These are phyloP conservation scores for Belgica antarctica DNA, from an alignment of 2,888 invertebrate species.

Conservation along the genomic window DNA sequence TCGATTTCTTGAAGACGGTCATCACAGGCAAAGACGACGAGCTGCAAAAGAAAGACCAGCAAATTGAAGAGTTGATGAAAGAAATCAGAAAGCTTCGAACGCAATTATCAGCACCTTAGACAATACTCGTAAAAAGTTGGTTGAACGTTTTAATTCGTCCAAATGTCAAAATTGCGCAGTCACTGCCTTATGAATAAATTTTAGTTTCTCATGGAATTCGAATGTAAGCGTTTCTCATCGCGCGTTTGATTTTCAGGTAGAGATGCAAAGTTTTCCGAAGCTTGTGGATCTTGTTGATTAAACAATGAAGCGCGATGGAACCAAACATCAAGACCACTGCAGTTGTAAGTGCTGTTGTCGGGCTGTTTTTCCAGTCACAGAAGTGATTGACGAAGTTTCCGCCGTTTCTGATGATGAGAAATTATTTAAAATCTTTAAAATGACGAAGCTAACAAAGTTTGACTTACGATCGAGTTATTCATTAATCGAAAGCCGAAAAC, in stretches of 20 bases:
- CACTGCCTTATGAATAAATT: too few relatives aligned
- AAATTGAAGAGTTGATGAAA: background rate
- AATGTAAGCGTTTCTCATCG: too few relatives aligned
- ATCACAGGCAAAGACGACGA: background rate
- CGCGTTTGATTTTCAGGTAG: too few relatives aligned
- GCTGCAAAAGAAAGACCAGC: slow-evolving; percentile 7
- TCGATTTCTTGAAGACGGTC: background rate
- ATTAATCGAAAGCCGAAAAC: too few relatives aligned
- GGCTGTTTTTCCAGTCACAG: background rate
- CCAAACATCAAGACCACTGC: background rate
- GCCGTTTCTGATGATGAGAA: background rate
- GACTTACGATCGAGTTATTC: too few relatives aligned
- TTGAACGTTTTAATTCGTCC: background rate
- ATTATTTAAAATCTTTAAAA: background rate
- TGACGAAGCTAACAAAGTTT: too few relatives aligned
- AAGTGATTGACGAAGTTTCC: background rate
- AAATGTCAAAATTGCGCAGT: too few relatives aligned
- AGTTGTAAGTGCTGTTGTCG: too few relatives aligned
- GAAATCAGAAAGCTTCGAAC: background rate
- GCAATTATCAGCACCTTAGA: background rate
- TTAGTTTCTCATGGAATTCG: too few relatives aligned
- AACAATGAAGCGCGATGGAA: background rate
- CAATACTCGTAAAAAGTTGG: background rate
- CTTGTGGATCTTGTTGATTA: background rate
- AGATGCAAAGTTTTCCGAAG: background rate